Conservation (phyloP, 2,797 vertebrate species). For the Hirundo rustica region DNA sequence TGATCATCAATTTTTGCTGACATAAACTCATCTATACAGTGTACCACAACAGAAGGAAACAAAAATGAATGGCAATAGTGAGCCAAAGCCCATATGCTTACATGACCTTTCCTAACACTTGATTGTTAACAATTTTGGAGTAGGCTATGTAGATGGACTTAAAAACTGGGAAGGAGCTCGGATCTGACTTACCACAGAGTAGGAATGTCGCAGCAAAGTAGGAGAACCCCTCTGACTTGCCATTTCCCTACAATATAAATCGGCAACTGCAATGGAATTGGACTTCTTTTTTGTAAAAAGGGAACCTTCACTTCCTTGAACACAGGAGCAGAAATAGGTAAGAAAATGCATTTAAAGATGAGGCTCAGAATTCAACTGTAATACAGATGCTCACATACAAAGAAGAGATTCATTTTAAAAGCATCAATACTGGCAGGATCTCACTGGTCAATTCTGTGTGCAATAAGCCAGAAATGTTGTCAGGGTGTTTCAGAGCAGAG, state of each 20-base stretch:
- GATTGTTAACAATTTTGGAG: background rate
- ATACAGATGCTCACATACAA: background rate
- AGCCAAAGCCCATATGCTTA: background rate
- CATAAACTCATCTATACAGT: background rate
- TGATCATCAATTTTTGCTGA: background rate
- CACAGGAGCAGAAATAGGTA: background rate
- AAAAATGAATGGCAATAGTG: background rate
- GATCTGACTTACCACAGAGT: slow-evolving; percentile 79
- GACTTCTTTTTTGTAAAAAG: slow-evolving; percentile 75
- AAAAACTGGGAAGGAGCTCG: background rate
- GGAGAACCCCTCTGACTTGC: slow-evolving; percentile 69
- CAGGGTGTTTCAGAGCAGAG: background rate
- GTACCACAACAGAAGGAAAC: background rate
- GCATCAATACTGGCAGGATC: background rate
- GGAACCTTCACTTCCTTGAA: slow-evolving; percentile 85
- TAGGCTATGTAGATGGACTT: background rate
- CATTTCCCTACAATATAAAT: slow-evolving; percentile 73
- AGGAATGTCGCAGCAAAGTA: slow-evolving; percentile 74
- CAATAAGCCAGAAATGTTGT: background rate
- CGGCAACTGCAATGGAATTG: slow-evolving; percentile 79
- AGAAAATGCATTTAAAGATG: background rate
- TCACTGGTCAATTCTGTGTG: background rate
- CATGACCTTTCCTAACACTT: background rate
- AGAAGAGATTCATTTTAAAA: background rate
- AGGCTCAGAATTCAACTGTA: background rate